Evolutionary conservation across 2,113 vertebrate species (phyloP).

Genomic region (Atrichornis clamosus): DNA sequence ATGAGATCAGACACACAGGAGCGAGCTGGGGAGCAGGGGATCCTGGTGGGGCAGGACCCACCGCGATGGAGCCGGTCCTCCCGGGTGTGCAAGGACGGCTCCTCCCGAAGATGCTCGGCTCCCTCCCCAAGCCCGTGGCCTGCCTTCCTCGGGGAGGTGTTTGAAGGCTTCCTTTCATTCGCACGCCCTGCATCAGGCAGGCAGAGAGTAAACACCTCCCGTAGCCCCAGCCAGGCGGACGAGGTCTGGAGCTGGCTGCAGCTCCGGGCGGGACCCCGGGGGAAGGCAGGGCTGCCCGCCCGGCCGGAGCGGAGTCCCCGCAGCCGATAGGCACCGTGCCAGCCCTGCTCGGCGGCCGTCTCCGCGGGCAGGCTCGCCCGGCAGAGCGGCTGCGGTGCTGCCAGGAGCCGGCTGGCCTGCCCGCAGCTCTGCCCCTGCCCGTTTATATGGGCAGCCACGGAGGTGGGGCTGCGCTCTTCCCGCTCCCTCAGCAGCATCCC

Average conservation of each 20-base stretch:
- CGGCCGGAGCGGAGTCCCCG: background rate
- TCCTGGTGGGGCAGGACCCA: background rate
- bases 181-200: background rate
- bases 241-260: background rate
- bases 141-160: background rate
- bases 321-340: background rate
- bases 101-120: background rate
- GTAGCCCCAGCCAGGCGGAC: background rate
- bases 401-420: background rate
- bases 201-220: background rate
- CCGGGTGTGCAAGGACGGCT: background rate
- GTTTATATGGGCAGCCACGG: background rate
- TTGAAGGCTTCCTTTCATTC: background rate
- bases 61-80: background rate
- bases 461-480: constrained; percentile 4
- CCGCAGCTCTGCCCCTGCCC: background rate
- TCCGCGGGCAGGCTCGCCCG: background rate
- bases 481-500: background rate
- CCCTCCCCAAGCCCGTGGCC: background rate
- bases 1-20: background rate
- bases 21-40: background rate
- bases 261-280: background rate
- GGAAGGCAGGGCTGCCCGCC: background rate
- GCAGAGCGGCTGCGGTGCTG: background rate
- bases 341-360: background rate